Base-by-base conservation (phyloP, 2,888 invertebrate species). In the Anorthoa munda region DNA sequence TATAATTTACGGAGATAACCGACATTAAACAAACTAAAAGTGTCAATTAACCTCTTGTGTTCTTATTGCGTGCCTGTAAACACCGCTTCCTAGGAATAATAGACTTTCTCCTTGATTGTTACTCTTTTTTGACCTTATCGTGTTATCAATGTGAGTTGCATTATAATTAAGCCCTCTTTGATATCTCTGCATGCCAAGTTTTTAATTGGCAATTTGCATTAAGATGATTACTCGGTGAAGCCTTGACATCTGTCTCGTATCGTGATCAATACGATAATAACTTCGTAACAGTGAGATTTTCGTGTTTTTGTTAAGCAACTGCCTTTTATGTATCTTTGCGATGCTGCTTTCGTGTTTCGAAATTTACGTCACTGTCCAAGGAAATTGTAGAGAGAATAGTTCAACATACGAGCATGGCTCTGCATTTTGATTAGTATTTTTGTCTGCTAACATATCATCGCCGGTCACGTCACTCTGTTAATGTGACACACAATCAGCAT, bases 151-250 rank as follows among this genome's bases (percentile, higher is more conserved):
- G 79, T 72, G 74, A 84, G 82, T 80, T 83, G 80, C 65, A 82
- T 82, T 78, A 85, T 86, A 86, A 87, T 86, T 84, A 78, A 83
- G 73, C 59, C 77, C 70, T 58, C 78, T 72, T 77, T 75, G 71
- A 81, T 85, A 81, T 74, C 74, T 82, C 76, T 73, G 83, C 89
- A 88, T 82, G 89, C 79, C 77, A 88, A 63, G 79, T 75, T 85
- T 86, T 87, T 92, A 93, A 94, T 93, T 92, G 90, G 78, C 89
- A 87, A 92, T 93, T 93, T 92, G 89, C 91, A 92, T 92, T 89
- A 74, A 80, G 84, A 86, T 87, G 87, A 84, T 89, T 81, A 84
- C 79, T 80, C 82, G n/a, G 66, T 50, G 75, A 73, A 78, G 79
- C 89, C 90, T 91, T 92, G 91, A 90, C 91, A 90, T 88, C 87